phyloP scores from a whole-genome alignment of 1,140 invertebrate genomes.

The Drosophila lacertosa region DNA sequence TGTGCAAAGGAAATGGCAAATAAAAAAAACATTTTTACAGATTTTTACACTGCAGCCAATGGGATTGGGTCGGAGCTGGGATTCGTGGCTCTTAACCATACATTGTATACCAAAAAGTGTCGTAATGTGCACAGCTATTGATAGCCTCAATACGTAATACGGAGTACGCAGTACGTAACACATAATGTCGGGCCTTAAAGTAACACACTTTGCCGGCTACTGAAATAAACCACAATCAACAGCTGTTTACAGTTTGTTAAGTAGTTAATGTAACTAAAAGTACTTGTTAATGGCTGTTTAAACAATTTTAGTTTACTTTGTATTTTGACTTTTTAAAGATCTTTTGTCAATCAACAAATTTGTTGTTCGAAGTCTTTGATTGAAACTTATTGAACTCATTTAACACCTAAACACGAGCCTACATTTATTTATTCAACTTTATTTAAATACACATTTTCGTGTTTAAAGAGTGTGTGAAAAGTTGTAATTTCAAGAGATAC shows the following conservation, averaged over 20 bases:
- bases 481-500: constrained; percentile 3
- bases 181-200: constrained; percentile 16
- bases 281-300: too few species aligned
- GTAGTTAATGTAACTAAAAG: too few species aligned
- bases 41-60: constrained; percentile 30
- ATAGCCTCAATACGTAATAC: constrained; percentile 32
- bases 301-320: too few species aligned
- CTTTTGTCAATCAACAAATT: too few species aligned
- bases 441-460: neutral
- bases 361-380: too few species aligned
- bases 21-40: constrained; percentile 49
- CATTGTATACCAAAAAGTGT: constrained; percentile 47
- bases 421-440: neutral
- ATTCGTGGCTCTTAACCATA: constrained; percentile 17
- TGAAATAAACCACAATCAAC: constrained; percentile 23
- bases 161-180: constrained; percentile 25
- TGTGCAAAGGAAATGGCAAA: constrained; percentile 56
- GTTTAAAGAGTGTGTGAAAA: neutral
- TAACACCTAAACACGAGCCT: too few species aligned
- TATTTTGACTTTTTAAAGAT: too few species aligned
- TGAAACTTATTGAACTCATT: neutral
- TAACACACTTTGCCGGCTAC: constrained; percentile 9
- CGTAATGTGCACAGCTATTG: constrained; percentile 41
- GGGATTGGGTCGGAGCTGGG: too few species aligned
- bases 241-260: constrained; percentile 1